phyloP scores from a whole-genome alignment of 30 jellyfish, hydroid and myxozoan species.

The Catostylus mosaicus region DNA sequence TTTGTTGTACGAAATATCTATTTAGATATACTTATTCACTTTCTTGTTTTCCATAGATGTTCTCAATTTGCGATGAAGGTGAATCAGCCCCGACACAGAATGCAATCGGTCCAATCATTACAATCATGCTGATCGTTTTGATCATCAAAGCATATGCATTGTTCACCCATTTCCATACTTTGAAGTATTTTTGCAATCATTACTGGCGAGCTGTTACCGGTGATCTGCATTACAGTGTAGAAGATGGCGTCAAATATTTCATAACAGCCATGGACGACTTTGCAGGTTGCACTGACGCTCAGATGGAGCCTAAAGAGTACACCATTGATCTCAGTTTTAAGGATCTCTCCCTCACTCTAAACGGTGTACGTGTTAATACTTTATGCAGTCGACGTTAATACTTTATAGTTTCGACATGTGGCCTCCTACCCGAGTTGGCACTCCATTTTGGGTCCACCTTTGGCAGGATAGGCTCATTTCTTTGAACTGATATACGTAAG shows the following conservation, averaged over 20 bases:
- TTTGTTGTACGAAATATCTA: background rate
- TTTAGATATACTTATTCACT: too few relatives aligned
- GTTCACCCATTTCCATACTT: conserved; percentile 11
- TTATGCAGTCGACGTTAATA: too few relatives aligned
- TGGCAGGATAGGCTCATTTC: too few relatives aligned
- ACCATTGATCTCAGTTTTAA: conserved; percentile 48
- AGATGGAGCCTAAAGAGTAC: conserved; percentile 38
- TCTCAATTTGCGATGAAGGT: conserved; percentile 48
- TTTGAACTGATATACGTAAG: too few relatives aligned
- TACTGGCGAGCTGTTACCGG: conserved; percentile 41
- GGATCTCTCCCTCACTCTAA: conserved; percentile 22
- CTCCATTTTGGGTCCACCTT: too few relatives aligned
- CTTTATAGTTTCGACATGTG: too few relatives aligned
- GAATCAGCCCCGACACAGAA: conserved; percentile 63
- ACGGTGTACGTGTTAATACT: conserved; percentile 33
- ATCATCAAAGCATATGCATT: conserved; percentile 7
- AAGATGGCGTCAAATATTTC: conserved; percentile 28
- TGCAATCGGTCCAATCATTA: conserved; percentile 48
- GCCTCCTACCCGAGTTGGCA: too few relatives aligned
- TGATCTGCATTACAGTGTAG: conserved; percentile 50
- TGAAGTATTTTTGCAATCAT: conserved; percentile 29
- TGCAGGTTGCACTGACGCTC: conserved; percentile 41
- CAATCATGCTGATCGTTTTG: conserved; percentile 21
- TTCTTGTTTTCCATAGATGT: background rate
- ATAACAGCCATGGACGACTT: conserved; percentile 42